Evolutionary conservation across 2,113 vertebrate genomes (phyloP), one percentile per base, ranked within the genome.

Genomic region (Nestor notabilis): DNA sequence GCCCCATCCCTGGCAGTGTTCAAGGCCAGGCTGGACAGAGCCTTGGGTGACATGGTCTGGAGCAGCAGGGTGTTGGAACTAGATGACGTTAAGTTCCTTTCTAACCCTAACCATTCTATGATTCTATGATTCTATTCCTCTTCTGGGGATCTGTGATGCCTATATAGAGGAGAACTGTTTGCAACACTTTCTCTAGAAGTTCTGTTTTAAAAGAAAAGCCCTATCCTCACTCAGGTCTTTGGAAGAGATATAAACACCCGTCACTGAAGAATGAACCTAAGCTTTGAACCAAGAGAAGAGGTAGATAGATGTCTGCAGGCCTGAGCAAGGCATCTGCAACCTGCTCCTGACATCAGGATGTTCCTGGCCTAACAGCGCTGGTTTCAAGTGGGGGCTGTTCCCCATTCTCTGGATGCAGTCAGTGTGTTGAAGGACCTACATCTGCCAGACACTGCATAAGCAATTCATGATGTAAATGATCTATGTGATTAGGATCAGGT

Each of bases 381-480:
- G 5, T 46, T 33, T 7, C 66, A 50, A 12, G 20, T 4, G 15
- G 6, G 27, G 15, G 8, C 24, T 90, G 10, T 5, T 58, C 19
- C 8, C 15, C 5, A 31, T 55, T 41, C 4, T 5, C 8, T 10
- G 1, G 0, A 0, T 43, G 25, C 9, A 19, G 10, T 5, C 37
- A 16, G 17, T 33, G 5, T 6, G 2, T 0, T 6, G 23, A 66
- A 33, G 35, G 13, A 41, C 10, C 11, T 64, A 61, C 47, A 33
- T 46, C 49, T 50, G 2, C 23, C 39, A 41, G 11, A 12, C 28
- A 13, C 5, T 7, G 3, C 31, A 9, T 0, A 50, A 17, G 8
- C 3, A 5, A 27, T 17, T 35, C 11, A 2, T 15, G 16, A 24
- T 29, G 17, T 17, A 71, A 77, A 60, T 31, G 16, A 3, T 29